Base-by-base conservation (phyloP, 1,140 invertebrate genomes). In the Chrysopa pallens region DNA sequence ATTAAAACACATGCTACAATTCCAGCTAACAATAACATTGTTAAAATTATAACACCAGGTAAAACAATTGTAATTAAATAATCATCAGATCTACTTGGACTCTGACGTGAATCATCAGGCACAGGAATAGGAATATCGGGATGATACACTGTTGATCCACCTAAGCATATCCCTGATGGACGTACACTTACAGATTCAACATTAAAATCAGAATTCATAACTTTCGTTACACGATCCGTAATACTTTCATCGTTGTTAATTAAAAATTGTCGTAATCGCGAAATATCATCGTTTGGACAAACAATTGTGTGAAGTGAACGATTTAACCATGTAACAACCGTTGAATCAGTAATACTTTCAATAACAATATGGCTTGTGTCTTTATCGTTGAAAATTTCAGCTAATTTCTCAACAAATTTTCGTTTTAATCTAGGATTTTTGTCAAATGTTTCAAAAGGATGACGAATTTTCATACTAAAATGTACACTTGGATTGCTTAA, bases 31-130 rank as follows among this genome's bases (percentile, higher is more conserved):
- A 93, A 60, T 1, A 95, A 66, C 84, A 95, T 93, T 6, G 76
- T 76, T 0, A 83, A 74, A 44, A 95, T 90, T 7, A 95, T 86
- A 12, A 93, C 74, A 0, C 82, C 83, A 0, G 90, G 90, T 36
- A 94, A 71, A 9, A 95, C 78, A 46, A 88, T 89, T 1, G 87
- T 93, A n/a, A 90, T 73, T 41, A 89, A 68, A 55, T 92, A 88
- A 49, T 89, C 84, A 36, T 85, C 80, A n/a, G 65, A 62, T 28
- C 64, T 64, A 2, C 52, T 44, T 5, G 66, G 59, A 12, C 70
- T 57, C 0, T 59, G 59, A 2, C 54, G 62, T n/a, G 67, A 68
- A 38, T 72, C 70, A 29, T 74, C 66, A 23, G 50, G 4, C 52
- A 55, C 47, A n/a, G 15, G 36, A 11, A 14, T 7, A 6, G 29